Evolutionary conservation across 2,113 vertebrate genomes (phyloP).

Genomic region (Rattus rattus): DNA sequence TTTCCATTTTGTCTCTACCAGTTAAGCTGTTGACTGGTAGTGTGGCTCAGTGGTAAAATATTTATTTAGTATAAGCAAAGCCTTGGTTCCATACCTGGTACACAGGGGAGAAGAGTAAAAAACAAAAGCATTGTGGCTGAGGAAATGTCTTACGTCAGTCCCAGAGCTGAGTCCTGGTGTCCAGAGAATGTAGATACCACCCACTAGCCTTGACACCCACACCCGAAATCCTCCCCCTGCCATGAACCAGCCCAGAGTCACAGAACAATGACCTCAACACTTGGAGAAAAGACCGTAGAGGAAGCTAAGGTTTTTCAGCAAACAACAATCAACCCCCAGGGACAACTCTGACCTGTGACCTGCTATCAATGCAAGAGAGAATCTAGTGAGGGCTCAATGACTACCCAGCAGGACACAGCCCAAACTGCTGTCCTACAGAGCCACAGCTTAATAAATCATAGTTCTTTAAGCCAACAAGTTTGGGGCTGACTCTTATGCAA

Average conservation of each 20-base stretch:
- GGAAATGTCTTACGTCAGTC: neutral
- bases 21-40: neutral
- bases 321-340: neutral
- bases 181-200: neutral
- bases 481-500: neutral
- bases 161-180: neutral
- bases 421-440: neutral
- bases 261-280: neutral
- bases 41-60: neutral
- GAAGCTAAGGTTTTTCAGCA: neutral
- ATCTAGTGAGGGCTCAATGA: no score
- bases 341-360: neutral
- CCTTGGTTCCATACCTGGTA: no score
- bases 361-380: neutral
- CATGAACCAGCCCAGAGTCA: no score
- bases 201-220: neutral
- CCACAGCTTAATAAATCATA: neutral
- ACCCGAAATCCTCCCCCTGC: neutral
- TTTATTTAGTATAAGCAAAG: neutral
- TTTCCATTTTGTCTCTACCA: neutral
- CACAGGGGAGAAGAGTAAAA: no score
- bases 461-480: neutral
- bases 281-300: neutral
- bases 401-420: neutral
- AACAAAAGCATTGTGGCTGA: neutral